phyloP scores from a whole-genome alignment of 2,113 vertebrate species.

The Cygnus buccinator region DNA sequence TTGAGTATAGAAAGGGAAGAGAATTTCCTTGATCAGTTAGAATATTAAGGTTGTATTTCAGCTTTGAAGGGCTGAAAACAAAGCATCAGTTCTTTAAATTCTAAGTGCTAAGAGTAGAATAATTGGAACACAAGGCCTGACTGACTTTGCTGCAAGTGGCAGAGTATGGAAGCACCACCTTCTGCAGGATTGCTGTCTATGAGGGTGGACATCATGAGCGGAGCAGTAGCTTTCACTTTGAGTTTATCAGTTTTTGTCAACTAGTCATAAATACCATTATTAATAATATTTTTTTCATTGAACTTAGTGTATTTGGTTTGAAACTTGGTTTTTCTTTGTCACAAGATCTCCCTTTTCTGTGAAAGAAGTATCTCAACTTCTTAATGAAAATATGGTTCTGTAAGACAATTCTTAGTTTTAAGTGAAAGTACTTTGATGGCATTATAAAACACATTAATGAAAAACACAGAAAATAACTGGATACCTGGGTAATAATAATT shows the following conservation, averaged over 20 bases:
- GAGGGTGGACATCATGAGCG: neutral
- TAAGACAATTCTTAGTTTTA: neutral
- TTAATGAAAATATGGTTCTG: neutral
- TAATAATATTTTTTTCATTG: neutral
- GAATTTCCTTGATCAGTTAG: neutral
- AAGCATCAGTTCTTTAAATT: neutral
- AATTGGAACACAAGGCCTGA: neutral
- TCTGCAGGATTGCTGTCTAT: neutral
- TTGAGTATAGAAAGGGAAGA: neutral
- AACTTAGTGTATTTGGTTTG: neutral
- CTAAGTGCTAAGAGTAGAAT: neutral
- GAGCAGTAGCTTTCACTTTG: neutral
- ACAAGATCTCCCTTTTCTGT: neutral
- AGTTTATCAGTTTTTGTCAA: neutral
- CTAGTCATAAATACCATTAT: neutral
- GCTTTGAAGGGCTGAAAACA: neutral
- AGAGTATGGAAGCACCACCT: neutral
- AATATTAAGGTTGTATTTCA: neutral
- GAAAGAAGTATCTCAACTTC: neutral
- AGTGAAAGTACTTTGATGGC: neutral
- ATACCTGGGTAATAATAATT: too few relatives aligned
- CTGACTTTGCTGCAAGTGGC: neutral
- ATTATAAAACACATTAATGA: neutral
- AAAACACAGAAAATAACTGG: neutral
- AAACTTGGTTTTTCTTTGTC: neutral